Conservation (phyloP, 2,113 vertebrate species). For the Platichthys flesus region DNA sequence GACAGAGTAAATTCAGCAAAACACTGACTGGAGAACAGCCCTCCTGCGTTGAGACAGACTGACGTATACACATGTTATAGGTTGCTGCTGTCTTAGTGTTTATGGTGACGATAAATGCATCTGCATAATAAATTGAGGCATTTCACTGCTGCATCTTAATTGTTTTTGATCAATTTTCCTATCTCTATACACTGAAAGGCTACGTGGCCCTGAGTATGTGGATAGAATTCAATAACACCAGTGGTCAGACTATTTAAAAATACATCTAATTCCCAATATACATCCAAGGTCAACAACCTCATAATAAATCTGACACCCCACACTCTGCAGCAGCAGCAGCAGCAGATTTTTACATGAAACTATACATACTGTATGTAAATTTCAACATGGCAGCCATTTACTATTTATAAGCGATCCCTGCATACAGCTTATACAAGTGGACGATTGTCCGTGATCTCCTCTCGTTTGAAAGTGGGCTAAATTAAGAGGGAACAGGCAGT, state of each 20-base stretch:
- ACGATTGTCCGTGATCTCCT: slow-evolving; percentile 47
- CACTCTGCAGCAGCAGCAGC: not conserved
- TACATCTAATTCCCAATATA: slow-evolving; percentile 16
- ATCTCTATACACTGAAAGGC: not conserved
- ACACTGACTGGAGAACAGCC: no score
- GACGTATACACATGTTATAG: no score
- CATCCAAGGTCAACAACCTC: slow-evolving; percentile 22
- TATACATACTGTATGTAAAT: not conserved
- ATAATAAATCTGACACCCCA: slow-evolving; percentile 10
- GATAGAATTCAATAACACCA: not conserved
- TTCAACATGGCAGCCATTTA: slow-evolving; percentile 29
- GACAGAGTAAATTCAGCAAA: no score
- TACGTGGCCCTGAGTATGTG: not conserved
- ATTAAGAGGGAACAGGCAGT: slow-evolving; percentile 78
- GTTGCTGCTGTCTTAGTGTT: no score
- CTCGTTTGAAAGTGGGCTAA: slow-evolving; percentile 75
- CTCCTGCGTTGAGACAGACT: no score
- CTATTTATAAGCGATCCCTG: slow-evolving; percentile 52
- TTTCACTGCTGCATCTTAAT: slow-evolving; percentile 7
- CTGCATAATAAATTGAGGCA: no score
- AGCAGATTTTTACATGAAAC: not conserved
- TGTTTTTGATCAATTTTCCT: not conserved
- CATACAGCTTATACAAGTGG: slow-evolving; percentile 49
- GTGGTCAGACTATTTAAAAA: slow-evolving; percentile 27
- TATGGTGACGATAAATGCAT: no score